Percentiles rank a stretch among this genome's conserved stretches.
Conservation (phyloP, 2,113 vertebrate species). For the Nothoprocta pentlandii region DNA sequence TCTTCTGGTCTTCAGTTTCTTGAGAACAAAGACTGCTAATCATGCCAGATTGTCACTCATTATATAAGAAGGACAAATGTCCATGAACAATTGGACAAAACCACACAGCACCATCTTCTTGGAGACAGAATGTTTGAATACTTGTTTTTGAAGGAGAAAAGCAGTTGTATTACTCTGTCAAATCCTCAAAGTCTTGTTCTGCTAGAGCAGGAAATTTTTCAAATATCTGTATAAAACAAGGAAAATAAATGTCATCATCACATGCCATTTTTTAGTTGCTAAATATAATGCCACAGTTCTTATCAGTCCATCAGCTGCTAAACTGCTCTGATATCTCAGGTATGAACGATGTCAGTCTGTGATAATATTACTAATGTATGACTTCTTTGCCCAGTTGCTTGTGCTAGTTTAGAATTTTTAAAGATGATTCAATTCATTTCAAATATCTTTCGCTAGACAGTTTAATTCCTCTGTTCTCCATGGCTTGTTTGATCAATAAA, state of each 20-base stretch:
- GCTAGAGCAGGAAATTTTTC: neutral
- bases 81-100: neutral
- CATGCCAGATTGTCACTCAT: neutral
- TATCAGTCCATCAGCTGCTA: neutral
- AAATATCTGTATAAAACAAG: neutral
- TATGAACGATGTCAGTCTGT: neutral
- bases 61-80: neutral
- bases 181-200: neutral
- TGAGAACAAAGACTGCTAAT: neutral
- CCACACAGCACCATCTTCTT: neutral
- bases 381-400: neutral
- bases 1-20: neutral
- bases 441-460: neutral
- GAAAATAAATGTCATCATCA: neutral
- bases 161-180: neutral
- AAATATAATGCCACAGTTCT: neutral
- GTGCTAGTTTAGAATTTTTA: slow-evolving; percentile 32
- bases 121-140: neutral
- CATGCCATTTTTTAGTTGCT: neutral
- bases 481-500: slow-evolving; percentile 59
- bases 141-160: neutral
- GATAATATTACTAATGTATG: neutral
- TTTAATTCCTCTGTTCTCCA: slow-evolving; percentile 39
- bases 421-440: slow-evolving; percentile 29
- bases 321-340: neutral